Base-by-base conservation (phyloP, 2,113 vertebrate genomes). In the Excalfactoria chinensis region DNA sequence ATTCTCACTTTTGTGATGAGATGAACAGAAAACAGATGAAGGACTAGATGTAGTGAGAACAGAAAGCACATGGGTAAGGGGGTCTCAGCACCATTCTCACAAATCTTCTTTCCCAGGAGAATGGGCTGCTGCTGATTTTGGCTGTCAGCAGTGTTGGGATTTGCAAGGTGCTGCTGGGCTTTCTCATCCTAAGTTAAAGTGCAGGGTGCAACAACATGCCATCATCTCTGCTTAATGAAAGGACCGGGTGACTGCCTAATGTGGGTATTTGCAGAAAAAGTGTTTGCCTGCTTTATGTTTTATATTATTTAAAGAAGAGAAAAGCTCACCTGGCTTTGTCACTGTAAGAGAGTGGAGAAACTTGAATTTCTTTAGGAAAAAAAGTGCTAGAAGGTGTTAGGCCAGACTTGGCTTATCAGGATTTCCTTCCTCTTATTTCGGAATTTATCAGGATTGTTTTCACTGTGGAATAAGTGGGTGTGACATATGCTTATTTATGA, bases 51-150 rank as follows among this genome's bases (percentile, higher is more conserved):
- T 92, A 84, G 95, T 93, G 89, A 95, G 88, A 96, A 94, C 66
- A 92, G 74, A 93, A 95, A 95, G 89, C 93, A 86, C 73, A 96
- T 96, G 95, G 58, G 62, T 81, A 78, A 73, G 76, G 72, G 79
- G 41, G 88, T 74, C 84, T 93, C 82, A 90, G 84, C 83, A 95
- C 92, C 94, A 90, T 93, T 88, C 63, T 44, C 71, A 80, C 63
- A 91, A 86, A 80, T 75, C 80, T 88, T 92, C 44, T 91, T 93
- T 77, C 92, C 82, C 67, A 68, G 37, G 64, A 87, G 91, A 95
- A 92, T 64, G 83, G 77, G 75, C 82, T 95, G 94, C 75, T 91
- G 81, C 28, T 89, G 95, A 90, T 72, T 92, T 87, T 92, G 69
- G 84, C 64, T 95, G 88, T 95, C 85, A 71, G 70, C 74, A 84